Base-by-base conservation (phyloP, 2,113 vertebrate genomes). In the Mobula hypostoma region DNA sequence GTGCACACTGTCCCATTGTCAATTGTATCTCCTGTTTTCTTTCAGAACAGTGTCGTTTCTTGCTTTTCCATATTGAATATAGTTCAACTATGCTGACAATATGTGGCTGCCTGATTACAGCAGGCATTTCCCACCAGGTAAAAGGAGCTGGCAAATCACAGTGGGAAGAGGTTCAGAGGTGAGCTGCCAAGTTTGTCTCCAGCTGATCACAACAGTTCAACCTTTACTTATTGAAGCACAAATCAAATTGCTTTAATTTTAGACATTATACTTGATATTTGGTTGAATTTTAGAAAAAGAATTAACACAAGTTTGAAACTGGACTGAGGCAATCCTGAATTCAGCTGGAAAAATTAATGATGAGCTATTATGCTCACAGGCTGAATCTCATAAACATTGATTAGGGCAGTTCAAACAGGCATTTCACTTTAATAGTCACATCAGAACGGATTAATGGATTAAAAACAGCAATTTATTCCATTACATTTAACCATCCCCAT, bases 401-500 rank as follows among this genome's bases (percentile, higher is more conserved):
- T 56, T 48, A 63, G 58, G 58, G 9, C 9, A 15, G 58, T 1
- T 61, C 83, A 88, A n/a, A 32, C 24, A 27, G 24, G 27, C 58
- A 12, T 88, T 88, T 63, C 27, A 12, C n/a, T 15, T 63, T 63
- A 63, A 63, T 29, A 63, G 56, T 87, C 83, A 61, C 21, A 61
- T 15, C 56, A 56, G 21, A 88, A 7, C 58, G 61, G 56, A 61
- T 88, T 88, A 88, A 88, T n/a, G 83, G 83, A 88, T 88, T 88
- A 88, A 88, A 61, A 88, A 88, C 90, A 40, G 90, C 32, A 92
- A 72, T 92, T 72, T 19, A 40, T 72, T 72, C 90, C 19, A 72
- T 72, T 92, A 74, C 90, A 92, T 40, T 40, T 70, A 92, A 48
- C 68, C 21, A 48, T 72, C 68, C 36, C 32, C 63, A 24, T 72